These are phyloP conservation scores for Drosophila micromelanica DNA, from an alignment of 1,140 invertebrate genomes.

Conservation along the genomic window DNA sequence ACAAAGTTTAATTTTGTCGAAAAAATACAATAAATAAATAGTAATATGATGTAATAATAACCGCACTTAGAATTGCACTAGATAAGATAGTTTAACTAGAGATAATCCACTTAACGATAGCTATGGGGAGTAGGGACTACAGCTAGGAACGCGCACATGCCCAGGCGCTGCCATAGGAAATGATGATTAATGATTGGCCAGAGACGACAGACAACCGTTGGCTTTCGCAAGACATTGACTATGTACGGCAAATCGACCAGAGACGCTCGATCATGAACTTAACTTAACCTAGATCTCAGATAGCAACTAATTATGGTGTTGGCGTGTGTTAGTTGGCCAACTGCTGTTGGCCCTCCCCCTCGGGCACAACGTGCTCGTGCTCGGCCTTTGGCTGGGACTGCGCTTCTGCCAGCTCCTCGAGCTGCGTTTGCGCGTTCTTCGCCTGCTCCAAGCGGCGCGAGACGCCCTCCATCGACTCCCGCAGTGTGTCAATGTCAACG, in stretches of 20 bases:
- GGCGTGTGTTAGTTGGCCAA: constrained; percentile 56
- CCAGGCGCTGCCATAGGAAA: constrained; percentile 38
- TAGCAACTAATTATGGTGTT: constrained; percentile 54
- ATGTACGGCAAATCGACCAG: constrained; percentile 73
- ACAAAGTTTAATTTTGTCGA: constrained; percentile 36
- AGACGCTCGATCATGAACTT: constrained; percentile 71
- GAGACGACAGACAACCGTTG: constrained; percentile 63
- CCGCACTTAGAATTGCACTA: constrained; percentile 45
- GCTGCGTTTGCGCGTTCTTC: constrained; percentile 49
- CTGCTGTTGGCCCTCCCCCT: constrained; percentile 56
- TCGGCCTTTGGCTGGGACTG: constrained; percentile 51
- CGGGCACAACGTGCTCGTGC: constrained; percentile 66
- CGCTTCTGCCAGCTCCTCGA: constrained; percentile 17
- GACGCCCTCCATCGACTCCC: constrained; percentile 77
- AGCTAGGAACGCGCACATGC: constrained; percentile 39
- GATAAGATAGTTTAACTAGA: constrained; percentile 55
- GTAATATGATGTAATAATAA: constrained; percentile 58
- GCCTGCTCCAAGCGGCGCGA: constrained; percentile 61
- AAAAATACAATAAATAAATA: constrained; percentile 78
- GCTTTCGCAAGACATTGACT: constrained; percentile 68
- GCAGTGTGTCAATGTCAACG: constrained; percentile 67
- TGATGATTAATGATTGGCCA: constrained; percentile 43
- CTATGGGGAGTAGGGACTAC: constrained; percentile 36
- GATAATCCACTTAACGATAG: constrained; percentile 57
- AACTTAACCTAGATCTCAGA: constrained; percentile 75